Percentiles rank a stretch among this genome's conserved stretches.
phyloP scores from a whole-genome alignment of 2,797 vertebrate species.

The Scyliorhinus canicula region DNA sequence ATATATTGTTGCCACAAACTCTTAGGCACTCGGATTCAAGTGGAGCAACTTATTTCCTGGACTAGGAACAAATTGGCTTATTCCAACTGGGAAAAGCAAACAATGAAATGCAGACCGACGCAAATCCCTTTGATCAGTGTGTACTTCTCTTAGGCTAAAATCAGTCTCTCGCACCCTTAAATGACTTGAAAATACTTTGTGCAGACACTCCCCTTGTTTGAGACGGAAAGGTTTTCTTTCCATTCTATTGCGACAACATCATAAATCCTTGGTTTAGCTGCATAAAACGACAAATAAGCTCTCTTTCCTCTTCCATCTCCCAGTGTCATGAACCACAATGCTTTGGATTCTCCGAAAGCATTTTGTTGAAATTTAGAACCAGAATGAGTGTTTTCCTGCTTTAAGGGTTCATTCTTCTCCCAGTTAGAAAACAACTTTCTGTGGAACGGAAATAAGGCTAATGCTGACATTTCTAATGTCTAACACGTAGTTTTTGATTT shows the following conservation, averaged over 20 bases:
- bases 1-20: neutral
- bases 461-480: neutral
- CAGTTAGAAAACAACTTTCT: neutral
- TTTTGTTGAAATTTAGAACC: neutral
- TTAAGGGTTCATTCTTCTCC: neutral
- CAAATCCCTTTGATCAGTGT: neutral
- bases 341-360: neutral
- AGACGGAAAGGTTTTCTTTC: neutral
- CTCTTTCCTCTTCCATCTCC: neutral
- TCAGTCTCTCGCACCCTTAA: neutral
- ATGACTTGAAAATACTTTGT: neutral
- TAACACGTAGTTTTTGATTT: neutral
- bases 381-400: neutral
- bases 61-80: neutral
- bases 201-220: neutral
- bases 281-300: neutral
- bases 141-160: neutral
- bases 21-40: neutral
- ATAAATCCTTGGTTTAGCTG: neutral
- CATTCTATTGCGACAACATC: neutral
- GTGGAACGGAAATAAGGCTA: neutral
- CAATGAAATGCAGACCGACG: neutral
- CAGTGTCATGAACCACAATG: neutral
- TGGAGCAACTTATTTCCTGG: neutral
- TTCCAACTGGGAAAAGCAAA: neutral